phyloP scores from a whole-genome alignment of 2,113 vertebrate genomes.

The Cephalopholis sonnerati region DNA sequence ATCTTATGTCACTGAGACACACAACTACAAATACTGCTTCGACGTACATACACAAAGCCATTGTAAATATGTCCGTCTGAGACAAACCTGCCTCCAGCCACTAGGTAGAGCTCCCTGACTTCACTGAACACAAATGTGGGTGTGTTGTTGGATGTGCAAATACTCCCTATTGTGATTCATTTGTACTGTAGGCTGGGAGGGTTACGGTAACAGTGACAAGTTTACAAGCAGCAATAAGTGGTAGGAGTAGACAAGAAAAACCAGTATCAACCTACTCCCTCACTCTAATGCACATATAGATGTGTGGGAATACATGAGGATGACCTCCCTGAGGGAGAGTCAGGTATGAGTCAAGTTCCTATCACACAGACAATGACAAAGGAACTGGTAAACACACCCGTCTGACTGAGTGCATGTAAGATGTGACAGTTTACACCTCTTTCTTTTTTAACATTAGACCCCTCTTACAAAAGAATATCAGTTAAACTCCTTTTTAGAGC shows the following conservation, averaged over 20 bases:
- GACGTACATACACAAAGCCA: neutral
- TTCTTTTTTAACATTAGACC: neutral
- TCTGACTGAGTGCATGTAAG: neutral
- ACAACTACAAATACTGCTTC: neutral
- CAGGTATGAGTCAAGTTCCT: neutral
- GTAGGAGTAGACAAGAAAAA: constrained; percentile 30
- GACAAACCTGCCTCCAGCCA: constrained; percentile 22
- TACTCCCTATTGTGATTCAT: constrained; percentile 16
- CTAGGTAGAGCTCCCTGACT: constrained; percentile 57
- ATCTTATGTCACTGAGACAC: constrained; percentile 29
- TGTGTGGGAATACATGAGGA: neutral
- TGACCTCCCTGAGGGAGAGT: neutral
- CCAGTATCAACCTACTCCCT: constrained; percentile 1
- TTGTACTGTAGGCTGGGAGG: constrained; percentile 22
- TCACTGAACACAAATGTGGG: neutral
- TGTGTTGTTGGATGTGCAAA: constrained; percentile 25
- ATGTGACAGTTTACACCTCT: neutral
- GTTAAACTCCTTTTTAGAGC: neutral
- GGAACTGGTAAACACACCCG: neutral
- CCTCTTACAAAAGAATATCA: neutral
- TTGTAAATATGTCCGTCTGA: neutral
- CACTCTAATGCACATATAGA: neutral
- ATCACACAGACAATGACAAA: neutral
- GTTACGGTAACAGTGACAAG: neutral
- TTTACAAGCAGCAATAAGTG: neutral